phyloP scores from a whole-genome alignment of 2,113 vertebrate genomes.

The Antennarius striatus region DNA sequence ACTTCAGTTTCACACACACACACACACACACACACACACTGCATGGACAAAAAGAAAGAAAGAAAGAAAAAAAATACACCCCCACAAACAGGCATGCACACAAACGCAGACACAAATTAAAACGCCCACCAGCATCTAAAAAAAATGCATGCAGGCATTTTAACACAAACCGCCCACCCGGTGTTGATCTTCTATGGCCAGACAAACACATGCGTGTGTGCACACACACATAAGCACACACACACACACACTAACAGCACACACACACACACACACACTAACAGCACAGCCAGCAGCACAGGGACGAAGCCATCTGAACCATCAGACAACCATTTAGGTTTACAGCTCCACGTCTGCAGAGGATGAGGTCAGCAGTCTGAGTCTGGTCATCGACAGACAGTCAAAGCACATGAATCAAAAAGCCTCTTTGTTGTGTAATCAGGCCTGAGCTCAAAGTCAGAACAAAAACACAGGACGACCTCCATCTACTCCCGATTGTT shows the following conservation, averaged over 20 bases:
- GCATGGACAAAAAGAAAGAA: background rate
- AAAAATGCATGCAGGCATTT: constrained; percentile 45
- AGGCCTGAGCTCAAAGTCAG: constrained; percentile 31
- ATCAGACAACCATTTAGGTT: constrained; percentile 43
- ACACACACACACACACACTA: background rate
- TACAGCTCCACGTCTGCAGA: constrained; percentile 11
- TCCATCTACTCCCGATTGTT: constrained; percentile 18
- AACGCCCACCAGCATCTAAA: constrained; percentile 36
- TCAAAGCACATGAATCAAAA: constrained; percentile 34
- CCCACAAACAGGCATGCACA: constrained; percentile 20
- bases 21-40: background rate
- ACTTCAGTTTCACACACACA: background rate
- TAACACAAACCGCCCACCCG: constrained; percentile 38
- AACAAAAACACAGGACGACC: background rate
- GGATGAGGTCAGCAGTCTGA: constrained; percentile 47
- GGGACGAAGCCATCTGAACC: constrained; percentile 17
- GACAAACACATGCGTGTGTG: constrained; percentile 13
- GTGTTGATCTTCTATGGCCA: constrained; percentile 10
- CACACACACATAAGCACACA: background rate
- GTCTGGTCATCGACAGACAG: constrained; percentile 48
- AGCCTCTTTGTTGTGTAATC: constrained; percentile 32
- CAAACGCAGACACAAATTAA: constrained; percentile 46
- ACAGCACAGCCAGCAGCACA: constrained; percentile 11
- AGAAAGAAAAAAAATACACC: background rate
- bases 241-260: background rate